Evolutionary conservation across 2,888 invertebrate genomes (phyloP), one percentile per base, ranked within the genome.

Genomic region (Philhelius pedissequus): DNA sequence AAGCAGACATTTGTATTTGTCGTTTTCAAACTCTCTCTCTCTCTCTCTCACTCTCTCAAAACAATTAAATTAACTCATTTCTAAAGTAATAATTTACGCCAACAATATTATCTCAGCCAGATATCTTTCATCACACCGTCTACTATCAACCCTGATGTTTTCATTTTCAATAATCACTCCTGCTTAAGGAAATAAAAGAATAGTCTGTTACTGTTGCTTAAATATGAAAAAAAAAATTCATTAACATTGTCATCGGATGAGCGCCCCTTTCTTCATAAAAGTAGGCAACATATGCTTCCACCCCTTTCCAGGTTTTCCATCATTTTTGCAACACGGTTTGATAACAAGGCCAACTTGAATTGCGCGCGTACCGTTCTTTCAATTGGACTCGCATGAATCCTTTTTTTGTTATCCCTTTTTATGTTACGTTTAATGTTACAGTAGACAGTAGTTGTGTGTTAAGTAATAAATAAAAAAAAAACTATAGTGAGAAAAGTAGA

Each of bases 381-480:
- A 84, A 84, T 84, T 84, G 75, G 84, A 80, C 84, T 79, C 84
- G 80, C 80, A 62, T 84, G 84, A 84, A 84, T 84, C 84, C 84
- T 84, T 80, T 84, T 68, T 64, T 15, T 70, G 62, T 75, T 75
- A 75, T 75, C 79, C 83, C 84, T 80, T 83, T 69, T 66, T 83
- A 25, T 52, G 20, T 74, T 48, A 48, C 48, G 60, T 62, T 50
- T 71, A 78, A 66, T 84, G 84, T 80, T 56, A 71, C 84, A 80
- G 60, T 15, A 52, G 27, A 52, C 30, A 52, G 52, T 84, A 79
- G 79, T 78, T 74, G 40, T 56, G 40, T 75, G n/a, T n/a, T n/a
- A n/a, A n/a, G n/a, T n/a, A n/a, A n/a, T 50, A 58, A 66, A 43
- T 22, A 52, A 25, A 38, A 58, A 58, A 40, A 43, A 22, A 20